Evolutionary conservation across 2,888 invertebrate genomes (phyloP), one percentile per base, ranked within the genome.

Genomic region (Lochmaea capreae): DNA sequence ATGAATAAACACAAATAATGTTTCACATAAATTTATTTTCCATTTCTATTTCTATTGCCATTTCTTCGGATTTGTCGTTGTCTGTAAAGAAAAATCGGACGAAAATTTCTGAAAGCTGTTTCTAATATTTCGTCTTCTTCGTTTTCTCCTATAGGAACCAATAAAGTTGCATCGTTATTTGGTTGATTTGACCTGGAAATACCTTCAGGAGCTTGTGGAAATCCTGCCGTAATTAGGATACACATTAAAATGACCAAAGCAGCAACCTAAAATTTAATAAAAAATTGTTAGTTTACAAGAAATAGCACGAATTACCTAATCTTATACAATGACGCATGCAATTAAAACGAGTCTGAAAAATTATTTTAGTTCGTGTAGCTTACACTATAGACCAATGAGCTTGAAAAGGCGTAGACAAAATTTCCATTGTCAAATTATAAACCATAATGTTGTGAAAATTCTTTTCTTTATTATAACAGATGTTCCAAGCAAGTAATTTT

Each of bases 111-210:
- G 11, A 74, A 62, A 12, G 76, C 74, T 9, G 74, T 72, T 39
- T 72, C 74, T 57, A 76, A 22, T 18, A 76, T 76, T 66, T 76
- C 76, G 11, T 67, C 71, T 33, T 67, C 65, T 11, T 67, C 69
- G 18, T 71, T 67, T 22, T 72, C 69, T 18, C 26, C 22, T 16
- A 67, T 42, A 0, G 54, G 10, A 54, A 54, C n/a, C n/a, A 14
- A 52, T 52, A 6, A 52, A 52, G 14, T 3, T 46, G 26, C 43
- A 43, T 18, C 26, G 18, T 66, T 66, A 52, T 14, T 33, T 3
- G 65, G 10, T 16, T 33, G 16, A 10, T 58, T n/a, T 33, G 59
- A 33, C 26, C n/a, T 26, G 26, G 11, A 9, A 8, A 59, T 33
- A 26, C 33, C 59, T 59, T 33, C 9, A 5, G 26, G 8, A 12